Evolutionary conservation across 1,140 invertebrate genomes (phyloP), one percentile per base, ranked within the genome.

Genomic region (Drosophila novamexicana): DNA sequence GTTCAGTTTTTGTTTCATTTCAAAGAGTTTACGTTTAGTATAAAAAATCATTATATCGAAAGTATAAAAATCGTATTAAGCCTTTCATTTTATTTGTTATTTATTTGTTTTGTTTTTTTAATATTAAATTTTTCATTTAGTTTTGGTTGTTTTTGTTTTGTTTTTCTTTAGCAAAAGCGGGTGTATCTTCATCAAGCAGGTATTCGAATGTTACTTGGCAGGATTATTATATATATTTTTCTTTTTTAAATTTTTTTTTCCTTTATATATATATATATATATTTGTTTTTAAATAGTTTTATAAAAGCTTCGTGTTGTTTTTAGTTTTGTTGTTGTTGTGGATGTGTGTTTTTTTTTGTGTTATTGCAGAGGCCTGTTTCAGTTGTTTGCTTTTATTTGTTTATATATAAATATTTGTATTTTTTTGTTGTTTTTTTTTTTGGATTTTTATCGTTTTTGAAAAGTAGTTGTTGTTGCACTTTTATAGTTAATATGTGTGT

Each of bases 121-220:
- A 74, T 67, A 59, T 77, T 80, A 58, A 59, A 50, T 69, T 76
- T 68, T 75, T 79, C 12, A 34, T 75, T 77, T 77, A 18, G 45
- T 65, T 69, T 79, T 67, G 40, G 39, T 77, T 65, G n/a, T 42
- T 74, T 70, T 56, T 22, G 16, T 37, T 73, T 68, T 79, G 36
- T 39, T 61, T 49, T 77, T 65, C 40, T 75, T 91, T 91, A 91
- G 89, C 89, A 91, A 91, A 91, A 91, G 89, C 89, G 89, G 89
- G 89, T 91, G 90, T 91, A 81, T 91, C 85, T 89, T 89, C 84
- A 85, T 91, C 78, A 91, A 91, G 89, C 89, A 91, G 89, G 89
- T 91, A 90, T 90, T 90, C 84, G 81, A 91, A 91, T 91, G 81
- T 91, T 91, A 85, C 89, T 91, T 91, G 89, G 89, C 89, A 91